These are phyloP conservation scores for Brachyistius frenatus DNA, from an alignment of 2,113 vertebrate species.

Conservation along the genomic window DNA sequence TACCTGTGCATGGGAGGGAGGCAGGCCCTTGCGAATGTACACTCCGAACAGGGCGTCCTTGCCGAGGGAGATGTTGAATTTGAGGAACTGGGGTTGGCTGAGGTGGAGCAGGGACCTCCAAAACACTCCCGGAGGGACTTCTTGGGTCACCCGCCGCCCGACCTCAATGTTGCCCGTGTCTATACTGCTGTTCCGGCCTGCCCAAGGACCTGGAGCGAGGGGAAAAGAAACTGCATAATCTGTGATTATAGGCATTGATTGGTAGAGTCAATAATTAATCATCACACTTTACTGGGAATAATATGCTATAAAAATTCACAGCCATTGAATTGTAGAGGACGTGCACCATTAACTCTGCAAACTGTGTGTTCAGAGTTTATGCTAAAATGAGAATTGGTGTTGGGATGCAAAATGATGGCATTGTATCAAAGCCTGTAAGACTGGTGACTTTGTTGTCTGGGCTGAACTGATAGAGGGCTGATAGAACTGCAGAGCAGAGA, in stretches of 20 bases:
- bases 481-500: constrained; percentile 53
- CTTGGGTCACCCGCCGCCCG: constrained; percentile 93
- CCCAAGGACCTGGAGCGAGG: constrained; percentile 87
- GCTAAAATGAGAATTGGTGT: constrained; percentile 17
- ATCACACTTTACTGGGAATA: constrained; percentile 57
- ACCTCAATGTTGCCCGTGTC: constrained; percentile 95
- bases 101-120: constrained; percentile 97
- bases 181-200: constrained; percentile 94
- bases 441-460: constrained; percentile 45
- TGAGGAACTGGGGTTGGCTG: constrained; percentile 95
- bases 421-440: constrained; percentile 28
- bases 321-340: constrained; percentile 31
- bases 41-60: constrained; percentile 98
- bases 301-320: constrained; percentile 38
- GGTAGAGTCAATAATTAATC: constrained; percentile 66
- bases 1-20: constrained; percentile 96
- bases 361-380: constrained; percentile 28
- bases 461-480: constrained; percentile 42
- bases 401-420: constrained; percentile 27
- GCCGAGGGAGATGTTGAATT: constrained; percentile 98
- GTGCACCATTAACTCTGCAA: constrained; percentile 54
- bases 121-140: constrained; percentile 95
- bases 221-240: constrained; percentile 73
- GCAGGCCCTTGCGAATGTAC: constrained; percentile 96
- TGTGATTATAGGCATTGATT: constrained; percentile 66